Conservation (phyloP, 1,140 invertebrate species). For the Agrilus planipennis region DNA sequence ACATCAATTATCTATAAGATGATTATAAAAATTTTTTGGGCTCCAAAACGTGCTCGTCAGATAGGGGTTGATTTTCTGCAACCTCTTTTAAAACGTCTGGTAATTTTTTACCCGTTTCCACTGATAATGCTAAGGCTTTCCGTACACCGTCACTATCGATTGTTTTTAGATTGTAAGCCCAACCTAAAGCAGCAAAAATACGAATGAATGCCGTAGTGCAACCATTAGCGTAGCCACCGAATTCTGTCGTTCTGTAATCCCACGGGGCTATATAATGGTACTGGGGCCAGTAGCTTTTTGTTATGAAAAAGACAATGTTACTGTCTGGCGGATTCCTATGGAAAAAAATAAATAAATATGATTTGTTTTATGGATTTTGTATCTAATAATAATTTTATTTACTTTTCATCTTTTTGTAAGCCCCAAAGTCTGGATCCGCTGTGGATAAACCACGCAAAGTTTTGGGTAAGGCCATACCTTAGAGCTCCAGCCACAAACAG, state of each 20-base stretch:
- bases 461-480: constrained; percentile 45
- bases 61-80: too few species aligned
- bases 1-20: too few species aligned
- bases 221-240: constrained; percentile 55
- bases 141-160: constrained; percentile 46
- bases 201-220: constrained; percentile 52
- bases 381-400: too few species aligned
- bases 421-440: constrained; percentile 60
- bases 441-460: constrained; percentile 56
- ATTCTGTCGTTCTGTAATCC: constrained; percentile 68
- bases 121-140: constrained; percentile 42
- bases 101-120: constrained; percentile 39
- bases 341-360: constrained; percentile 17
- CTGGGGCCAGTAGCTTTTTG: constrained; percentile 60
- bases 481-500: constrained; percentile 44
- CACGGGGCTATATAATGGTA: constrained; percentile 66
- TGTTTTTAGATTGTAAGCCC: constrained; percentile 49
- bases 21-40: too few species aligned
- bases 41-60: too few species aligned
- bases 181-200: constrained; percentile 50
- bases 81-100: too few species aligned
- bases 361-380: constrained; percentile 7
- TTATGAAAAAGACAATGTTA: constrained; percentile 58
- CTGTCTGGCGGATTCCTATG: constrained; percentile 54
- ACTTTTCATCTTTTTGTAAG: constrained; percentile 56